Base-by-base conservation (phyloP, 1,140 invertebrate genomes). In the Colletes latitarsis region DNA sequence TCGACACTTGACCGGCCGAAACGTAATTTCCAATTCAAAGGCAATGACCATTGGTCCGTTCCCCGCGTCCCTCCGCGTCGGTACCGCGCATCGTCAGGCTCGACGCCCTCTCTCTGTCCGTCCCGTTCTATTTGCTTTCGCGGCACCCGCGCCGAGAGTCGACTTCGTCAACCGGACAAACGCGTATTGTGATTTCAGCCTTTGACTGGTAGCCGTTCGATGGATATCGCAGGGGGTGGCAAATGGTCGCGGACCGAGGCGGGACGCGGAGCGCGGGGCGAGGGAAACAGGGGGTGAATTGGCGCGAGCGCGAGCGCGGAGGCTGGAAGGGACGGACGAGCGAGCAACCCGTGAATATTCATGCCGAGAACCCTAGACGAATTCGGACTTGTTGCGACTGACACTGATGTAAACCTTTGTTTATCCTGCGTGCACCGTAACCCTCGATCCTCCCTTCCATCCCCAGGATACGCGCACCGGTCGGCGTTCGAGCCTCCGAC, bases 371-470 rank as follows among this genome's bases (percentile, higher is more conserved):
- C 89, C 85, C 82, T 84, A 88, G 89, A 89, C 84, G 89, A 91
- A 93, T 92, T 93, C 92, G 90, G 92, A 93, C 93, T 93, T 92
- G 92, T 93, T 93, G 93, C 92, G 90, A 93, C 92, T 93, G 93
- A 93, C 93, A 93, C 92, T 93, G 92, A 93, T 91, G 92, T 92
- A 92, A 92, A 93, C 91, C 92, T 93, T 93, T 93, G 93, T 93
- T 91, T 92, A 88, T 87, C 83, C 84, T 83, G 78, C 81, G 82
- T 81, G 81, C 83, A 77, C 77, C 77, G 30, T 68, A 79, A 57
- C 75, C 60, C 21, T 78, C 77, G 63, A 60, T 60, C 67, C 30
- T 81, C 64, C 80, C 82, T 19, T 60, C 15, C 67, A 8, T 17
- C n/a, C 66, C 69, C 67, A 60, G 57, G 52, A 71, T 70, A 76